phyloP scores from a whole-genome alignment of 2,888 invertebrate species.

The Dryocosmus kuriphilus region DNA sequence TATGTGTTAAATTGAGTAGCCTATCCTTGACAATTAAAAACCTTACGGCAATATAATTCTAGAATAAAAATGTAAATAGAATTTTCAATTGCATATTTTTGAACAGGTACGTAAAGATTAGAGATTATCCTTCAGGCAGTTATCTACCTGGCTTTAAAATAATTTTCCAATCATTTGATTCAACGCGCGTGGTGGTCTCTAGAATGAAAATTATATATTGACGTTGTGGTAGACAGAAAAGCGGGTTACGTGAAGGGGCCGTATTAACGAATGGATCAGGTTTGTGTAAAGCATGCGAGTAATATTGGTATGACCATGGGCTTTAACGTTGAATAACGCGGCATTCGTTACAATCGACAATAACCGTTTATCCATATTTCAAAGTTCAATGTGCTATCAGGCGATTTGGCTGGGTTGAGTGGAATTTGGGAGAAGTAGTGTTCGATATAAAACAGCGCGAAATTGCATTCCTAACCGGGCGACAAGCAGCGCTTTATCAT shows the following conservation, averaged over 20 bases:
- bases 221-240: too few relatives aligned
- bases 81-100: too few relatives aligned
- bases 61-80: too few relatives aligned
- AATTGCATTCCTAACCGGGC: conserved; percentile 59
- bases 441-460: conserved; percentile 56
- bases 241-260: neutral
- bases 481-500: conserved; percentile 58
- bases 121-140: too few relatives aligned
- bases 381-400: conserved; percentile 57
- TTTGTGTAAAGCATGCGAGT: neutral
- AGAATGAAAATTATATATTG: neutral
- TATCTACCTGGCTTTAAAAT: neutral
- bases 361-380: conserved; percentile 58
- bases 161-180: neutral
- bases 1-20: too few relatives aligned
- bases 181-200: neutral
- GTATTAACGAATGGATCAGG: neutral
- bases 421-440: conserved; percentile 43
- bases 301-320: neutral
- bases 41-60: too few relatives aligned
- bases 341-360: conserved; percentile 57
- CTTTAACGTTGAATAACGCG: neutral
- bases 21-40: too few relatives aligned
- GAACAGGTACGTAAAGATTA: too few relatives aligned
- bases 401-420: conserved; percentile 40